phyloP scores from a whole-genome alignment of 2,797 vertebrate species.

The Chaenodraco wilsoni region DNA sequence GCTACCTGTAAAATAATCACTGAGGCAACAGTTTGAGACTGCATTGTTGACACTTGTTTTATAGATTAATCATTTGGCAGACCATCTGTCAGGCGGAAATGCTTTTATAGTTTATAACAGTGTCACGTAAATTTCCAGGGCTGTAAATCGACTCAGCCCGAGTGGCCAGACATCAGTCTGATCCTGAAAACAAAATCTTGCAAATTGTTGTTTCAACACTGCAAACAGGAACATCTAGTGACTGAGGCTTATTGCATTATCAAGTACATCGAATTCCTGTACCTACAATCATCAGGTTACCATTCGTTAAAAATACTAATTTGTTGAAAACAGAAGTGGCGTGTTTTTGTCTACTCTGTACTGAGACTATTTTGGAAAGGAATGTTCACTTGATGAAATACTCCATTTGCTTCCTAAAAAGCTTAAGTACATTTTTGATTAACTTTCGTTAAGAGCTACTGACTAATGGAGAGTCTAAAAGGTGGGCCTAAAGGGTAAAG shows the following conservation, averaged over 20 bases:
- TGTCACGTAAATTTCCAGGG: background rate
- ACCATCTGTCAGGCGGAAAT: slow-evolving; percentile 21
- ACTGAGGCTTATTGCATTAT: background rate
- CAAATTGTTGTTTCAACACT: background rate
- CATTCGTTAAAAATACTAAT: slow-evolving; percentile 6
- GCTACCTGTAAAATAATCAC: slow-evolving; percentile 50
- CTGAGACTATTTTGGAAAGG: background rate
- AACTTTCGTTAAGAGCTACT: background rate
- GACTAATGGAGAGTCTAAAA: slow-evolving; percentile 1
- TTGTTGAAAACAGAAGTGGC: slow-evolving; percentile 1
- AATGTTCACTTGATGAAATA: slow-evolving; percentile 19
- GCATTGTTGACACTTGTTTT: slow-evolving; percentile 15
- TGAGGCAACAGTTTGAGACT: slow-evolving; percentile 27
- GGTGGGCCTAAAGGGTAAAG: background rate
- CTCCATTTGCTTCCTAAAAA: slow-evolving; percentile 21
- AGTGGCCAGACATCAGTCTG: background rate
- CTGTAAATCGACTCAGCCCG: background rate
- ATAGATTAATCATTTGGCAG: slow-evolving; percentile 21
- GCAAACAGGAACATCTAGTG: background rate
- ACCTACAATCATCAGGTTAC: background rate
- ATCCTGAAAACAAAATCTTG: slow-evolving; percentile 4
- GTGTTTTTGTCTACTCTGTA: slow-evolving; percentile 3
- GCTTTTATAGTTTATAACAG: background rate
- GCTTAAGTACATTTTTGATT: slow-evolving; percentile 18
- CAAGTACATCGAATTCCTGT: background rate